phyloP scores from a whole-genome alignment of 1,140 invertebrate species.

The Leucophenga varia region DNA sequence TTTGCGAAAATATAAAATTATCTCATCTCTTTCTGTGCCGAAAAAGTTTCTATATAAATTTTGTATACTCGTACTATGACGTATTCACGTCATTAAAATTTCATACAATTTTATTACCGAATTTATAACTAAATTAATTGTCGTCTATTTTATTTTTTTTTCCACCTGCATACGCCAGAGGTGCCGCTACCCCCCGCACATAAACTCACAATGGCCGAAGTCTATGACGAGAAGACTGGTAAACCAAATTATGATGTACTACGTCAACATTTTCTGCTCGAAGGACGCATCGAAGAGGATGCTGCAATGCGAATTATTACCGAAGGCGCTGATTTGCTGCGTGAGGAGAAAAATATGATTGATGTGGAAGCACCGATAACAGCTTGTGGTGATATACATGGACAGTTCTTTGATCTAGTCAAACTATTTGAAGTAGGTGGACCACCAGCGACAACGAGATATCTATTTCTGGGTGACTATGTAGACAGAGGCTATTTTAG shows the following conservation, averaged over 20 bases:
- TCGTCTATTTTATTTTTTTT: too few relatives aligned
- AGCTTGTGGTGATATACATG: conserved; percentile 99
- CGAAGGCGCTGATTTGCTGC: conserved; percentile 91
- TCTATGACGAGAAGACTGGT: conserved; percentile 91
- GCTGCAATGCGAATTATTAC: conserved; percentile 96
- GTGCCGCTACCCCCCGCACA: conserved; percentile 97
- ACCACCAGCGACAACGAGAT: conserved; percentile 95
- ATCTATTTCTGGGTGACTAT: conserved; percentile 99
- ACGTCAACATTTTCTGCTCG: conserved; percentile 97
- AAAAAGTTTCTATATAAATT: too few relatives aligned
- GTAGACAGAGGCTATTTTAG: conserved; percentile 99
- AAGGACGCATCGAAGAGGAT: conserved; percentile 97
- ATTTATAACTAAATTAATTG: too few relatives aligned
- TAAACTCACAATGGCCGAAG: conserved; percentile 93
- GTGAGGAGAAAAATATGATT: conserved; percentile 99
- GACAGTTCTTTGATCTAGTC: conserved; percentile 99
- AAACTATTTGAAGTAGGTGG: conserved; percentile 99
- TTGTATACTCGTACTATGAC: too few relatives aligned
- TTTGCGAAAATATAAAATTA: too few relatives aligned
- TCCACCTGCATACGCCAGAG: conserved; percentile 48
- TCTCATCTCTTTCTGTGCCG: too few relatives aligned
- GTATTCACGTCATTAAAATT: too few relatives aligned
- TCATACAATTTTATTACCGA: too few relatives aligned
- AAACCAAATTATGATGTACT: conserved; percentile 95
- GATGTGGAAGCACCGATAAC: conserved; percentile 99